Base-by-base conservation (phyloP, 2,113 vertebrate genomes). In the Campylomormyrus numenius region DNA sequence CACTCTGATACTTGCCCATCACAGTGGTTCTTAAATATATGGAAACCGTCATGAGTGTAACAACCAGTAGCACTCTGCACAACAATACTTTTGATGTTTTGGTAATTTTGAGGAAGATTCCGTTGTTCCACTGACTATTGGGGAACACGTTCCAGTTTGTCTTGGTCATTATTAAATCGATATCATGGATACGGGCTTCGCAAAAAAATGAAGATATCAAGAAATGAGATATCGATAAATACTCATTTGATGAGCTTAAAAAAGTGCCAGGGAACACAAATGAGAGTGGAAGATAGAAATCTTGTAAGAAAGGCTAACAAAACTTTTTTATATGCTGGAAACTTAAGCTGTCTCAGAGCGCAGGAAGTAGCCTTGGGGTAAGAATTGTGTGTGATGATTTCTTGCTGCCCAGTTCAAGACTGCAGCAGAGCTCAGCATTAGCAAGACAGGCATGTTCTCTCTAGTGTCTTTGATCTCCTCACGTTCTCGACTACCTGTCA, bases 381-480 rank as follows among this genome's bases (percentile, higher is more conserved):
- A 87, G 24, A 52, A 53, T 15, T 42, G 74, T 39, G 8, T 13
- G 13, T 45, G 2, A 58, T 17, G 31, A 24, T 27, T 88, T 62
- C 5, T 17, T 24, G 31, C n/a, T 15, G 17, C 56, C 56, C 87
- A 58, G 17, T 45, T 88, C 87, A 46, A n/a, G 87, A 42, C 19
- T 31, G 58, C 3, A n/a, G 53, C 35, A 88, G 53, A 17, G 39
- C 17, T 11, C 31, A n/a, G 17, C 35, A 42, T 45, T 53, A 24
- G 42, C 39, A 7, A 7, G 42, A 48, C 83, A 48, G 83, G 3
- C 49, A 13, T 39, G 21, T 45, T 58, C 53, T 42, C 87, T 45
- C 39, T 89, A 35, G 48, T 24, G 42, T n/a, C 77, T 92, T 91
- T 93, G 87, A 92, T 90, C 90, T 89, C 70, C 49, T 52, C 90